These are phyloP conservation scores for Oreortyx pictus DNA, from an alignment of 2,797 vertebrate species.

Conservation along the genomic window DNA sequence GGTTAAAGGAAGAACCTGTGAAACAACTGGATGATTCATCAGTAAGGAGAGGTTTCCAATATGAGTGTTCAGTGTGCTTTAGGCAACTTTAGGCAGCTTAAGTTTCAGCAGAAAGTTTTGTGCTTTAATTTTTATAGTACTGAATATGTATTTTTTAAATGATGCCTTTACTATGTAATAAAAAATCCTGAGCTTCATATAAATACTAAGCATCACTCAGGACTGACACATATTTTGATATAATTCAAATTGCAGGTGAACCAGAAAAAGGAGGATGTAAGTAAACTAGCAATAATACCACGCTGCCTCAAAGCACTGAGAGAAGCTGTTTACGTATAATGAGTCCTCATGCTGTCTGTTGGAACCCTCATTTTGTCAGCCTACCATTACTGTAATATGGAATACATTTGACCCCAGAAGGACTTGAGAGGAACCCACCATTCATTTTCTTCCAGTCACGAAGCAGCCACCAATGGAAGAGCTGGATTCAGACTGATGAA, in stretches of 20 bases:
- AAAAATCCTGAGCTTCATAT: neutral
- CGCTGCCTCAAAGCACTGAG: neutral
- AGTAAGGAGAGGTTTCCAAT: neutral
- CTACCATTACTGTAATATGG: neutral
- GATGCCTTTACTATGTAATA: neutral
- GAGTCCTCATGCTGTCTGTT: neutral
- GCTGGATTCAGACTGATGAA: neutral
- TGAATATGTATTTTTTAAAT: neutral
- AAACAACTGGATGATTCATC: neutral
- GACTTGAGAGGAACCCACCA: neutral
- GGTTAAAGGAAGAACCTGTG: neutral
- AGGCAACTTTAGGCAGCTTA: neutral
- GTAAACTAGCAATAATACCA: neutral
- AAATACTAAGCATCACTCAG: neutral
- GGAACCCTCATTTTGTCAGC: neutral
- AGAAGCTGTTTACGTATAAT: neutral
- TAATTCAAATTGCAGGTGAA: slow-evolving; percentile 33
- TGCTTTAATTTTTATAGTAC: neutral
- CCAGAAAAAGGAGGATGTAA: neutral
- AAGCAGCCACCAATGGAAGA: neutral
- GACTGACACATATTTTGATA: neutral
- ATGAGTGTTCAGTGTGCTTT: neutral
- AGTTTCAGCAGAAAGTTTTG: neutral
- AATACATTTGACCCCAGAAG: neutral
- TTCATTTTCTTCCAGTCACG: neutral